Percentiles rank a stretch among this genome's conserved stretches.
Evolutionary conservation across 1,140 invertebrate species (phyloP).

Genomic region (Caenorhabditis briggsae): DNA sequence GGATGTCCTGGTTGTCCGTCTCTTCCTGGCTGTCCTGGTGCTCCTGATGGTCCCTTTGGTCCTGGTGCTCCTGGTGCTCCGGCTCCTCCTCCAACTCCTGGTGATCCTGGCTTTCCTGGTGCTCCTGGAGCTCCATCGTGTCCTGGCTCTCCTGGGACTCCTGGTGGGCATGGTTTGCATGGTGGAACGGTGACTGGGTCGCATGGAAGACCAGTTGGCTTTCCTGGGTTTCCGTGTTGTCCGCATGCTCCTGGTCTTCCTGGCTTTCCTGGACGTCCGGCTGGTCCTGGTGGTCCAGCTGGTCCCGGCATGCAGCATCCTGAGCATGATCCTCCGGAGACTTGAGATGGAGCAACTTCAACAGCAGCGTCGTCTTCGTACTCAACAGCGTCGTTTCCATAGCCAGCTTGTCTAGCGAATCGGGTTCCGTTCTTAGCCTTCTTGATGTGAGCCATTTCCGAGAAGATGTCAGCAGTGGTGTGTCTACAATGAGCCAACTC

Average conservation of each 20-base stretch:
- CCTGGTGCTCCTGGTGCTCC: slow-evolving; percentile 35
- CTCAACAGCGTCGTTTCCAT: not conserved
- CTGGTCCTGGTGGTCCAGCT: slow-evolving; percentile 40
- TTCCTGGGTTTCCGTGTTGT: slow-evolving; percentile 28
- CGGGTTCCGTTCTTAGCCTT: slow-evolving; percentile 50
- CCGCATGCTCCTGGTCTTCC: slow-evolving; percentile 35
- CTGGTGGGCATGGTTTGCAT: slow-evolving; percentile 39
- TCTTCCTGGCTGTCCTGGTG: slow-evolving; percentile 45
- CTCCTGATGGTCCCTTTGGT: slow-evolving; percentile 50
- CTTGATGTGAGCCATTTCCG: slow-evolving; percentile 31
- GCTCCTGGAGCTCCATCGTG: slow-evolving; percentile 46
- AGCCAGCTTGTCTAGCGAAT: slow-evolving; percentile 25
- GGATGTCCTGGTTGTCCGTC: slow-evolving; percentile 44
- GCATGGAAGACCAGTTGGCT: slow-evolving; percentile 27
- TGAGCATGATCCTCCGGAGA: slow-evolving; percentile 19
- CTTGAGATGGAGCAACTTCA: slow-evolving; percentile 8
- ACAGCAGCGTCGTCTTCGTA: slow-evolving; percentile 39
- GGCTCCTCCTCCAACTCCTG: slow-evolving; percentile 40
- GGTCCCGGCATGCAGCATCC: slow-evolving; percentile 57
- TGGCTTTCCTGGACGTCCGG: slow-evolving; percentile 27
- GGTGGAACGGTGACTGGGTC: slow-evolving; percentile 41
- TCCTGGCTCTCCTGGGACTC: slow-evolving; percentile 30
- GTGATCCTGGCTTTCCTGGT: slow-evolving; percentile 33
- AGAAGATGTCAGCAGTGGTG: slow-evolving; percentile 45
- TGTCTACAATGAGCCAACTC: slow-evolving; percentile 36